phyloP scores from a whole-genome alignment of 2,888 invertebrate species.

The Smittia aterrima region DNA sequence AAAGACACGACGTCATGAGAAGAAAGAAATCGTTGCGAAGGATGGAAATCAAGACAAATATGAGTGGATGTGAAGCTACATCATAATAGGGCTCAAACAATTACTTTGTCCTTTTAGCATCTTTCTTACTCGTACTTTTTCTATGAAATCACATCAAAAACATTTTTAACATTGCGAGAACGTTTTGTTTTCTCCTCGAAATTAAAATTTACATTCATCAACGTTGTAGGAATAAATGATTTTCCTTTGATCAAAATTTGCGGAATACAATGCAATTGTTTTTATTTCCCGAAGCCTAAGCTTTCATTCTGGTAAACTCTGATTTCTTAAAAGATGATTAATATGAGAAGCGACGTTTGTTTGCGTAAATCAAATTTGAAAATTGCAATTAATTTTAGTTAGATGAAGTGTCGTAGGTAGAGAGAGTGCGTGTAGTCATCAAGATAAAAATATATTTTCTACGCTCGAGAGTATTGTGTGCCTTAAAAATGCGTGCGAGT shows the following conservation, averaged over 20 bases:
- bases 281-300: too few relatives aligned
- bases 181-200: background rate
- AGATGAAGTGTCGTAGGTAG: background rate
- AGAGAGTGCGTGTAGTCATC: constrained; percentile 3
- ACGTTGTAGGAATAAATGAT: too few relatives aligned
- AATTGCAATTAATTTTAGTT: constrained; percentile 32
- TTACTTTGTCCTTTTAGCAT: constrained; percentile 16
- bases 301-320: too few relatives aligned
- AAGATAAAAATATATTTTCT: constrained; percentile 26
- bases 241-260: too few relatives aligned
- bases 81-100: constrained; percentile 9
- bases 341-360: too few relatives aligned
- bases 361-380: constrained; percentile 33
- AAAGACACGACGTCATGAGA: background rate
- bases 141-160: background rate
- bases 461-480: constrained; percentile 25
- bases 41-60: constrained; percentile 25
- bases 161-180: background rate
- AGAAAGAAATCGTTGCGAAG: background rate
- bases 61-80: constrained; percentile 11
- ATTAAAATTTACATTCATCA: too few relatives aligned
- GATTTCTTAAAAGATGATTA: too few relatives aligned
- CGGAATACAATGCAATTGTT: too few relatives aligned
- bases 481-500: background rate
- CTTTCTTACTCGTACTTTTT: background rate